Base-by-base conservation (phyloP, 2,797 vertebrate species). In the Syngnathus acus region DNA sequence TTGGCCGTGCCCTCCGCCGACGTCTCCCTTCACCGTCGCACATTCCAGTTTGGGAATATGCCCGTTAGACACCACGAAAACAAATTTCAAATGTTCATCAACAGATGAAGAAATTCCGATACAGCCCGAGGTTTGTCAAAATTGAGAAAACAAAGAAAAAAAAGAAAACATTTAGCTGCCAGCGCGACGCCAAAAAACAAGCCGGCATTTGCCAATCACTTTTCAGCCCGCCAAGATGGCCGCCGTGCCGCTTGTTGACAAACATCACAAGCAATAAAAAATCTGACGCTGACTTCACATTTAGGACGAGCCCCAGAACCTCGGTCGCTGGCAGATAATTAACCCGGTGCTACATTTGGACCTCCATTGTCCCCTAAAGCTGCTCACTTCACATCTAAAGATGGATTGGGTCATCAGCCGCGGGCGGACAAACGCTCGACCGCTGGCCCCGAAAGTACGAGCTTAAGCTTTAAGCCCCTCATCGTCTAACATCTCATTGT, bases 401-500 rank as follows among this genome's bases (percentile, higher is more conserved):
- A 37, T 16, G 26, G 63, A 64, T 50, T 50, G 45, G 47, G 47
- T 51, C 63, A 51, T 51, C 63, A 37, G 23, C 47, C 32, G 26
- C 43, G 9, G 26, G 32, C 0, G 48, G 63, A 65, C 63, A 65
- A 65, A 51, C 16, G 53, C 54, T 68, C 51, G 59, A 38, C 77
- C 73, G 63, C 75, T 10, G 67, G 70, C 51, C 50, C 47, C 55
- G 50, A 76, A 72, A 82, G 72, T 78, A 75, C 65, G 63, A 71
- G 76, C 72, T 85, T 81, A 84, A 79, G 64, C 64, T 81, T 78
- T 81, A 82, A 87, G 83, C 72, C 82, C 82, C 80, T 88, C 83
- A 88, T 91, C 89, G 60, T 75, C 78, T 80, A 79, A 82, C 89
- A 87, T 89, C 83, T 80, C 72, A 86, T 91, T 90, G 89, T 91